A percentile compares a stretch with the other conserved stretches of the same genome.
Conservation (phyloP, 2,888 invertebrate genomes). For the Limnephilus lunatus region DNA sequence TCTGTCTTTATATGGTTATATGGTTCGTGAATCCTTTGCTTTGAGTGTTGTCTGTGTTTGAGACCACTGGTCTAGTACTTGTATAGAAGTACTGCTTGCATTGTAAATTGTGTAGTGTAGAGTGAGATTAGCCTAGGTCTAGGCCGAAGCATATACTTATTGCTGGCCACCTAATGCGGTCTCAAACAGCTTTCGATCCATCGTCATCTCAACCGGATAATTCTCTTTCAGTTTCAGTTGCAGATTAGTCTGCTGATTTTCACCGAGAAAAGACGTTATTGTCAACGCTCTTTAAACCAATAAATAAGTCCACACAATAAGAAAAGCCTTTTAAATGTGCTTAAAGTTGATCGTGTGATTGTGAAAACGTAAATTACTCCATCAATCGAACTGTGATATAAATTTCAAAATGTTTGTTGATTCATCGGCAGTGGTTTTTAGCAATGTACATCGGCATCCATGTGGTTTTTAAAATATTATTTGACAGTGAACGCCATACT, state of each 20-base stretch:
- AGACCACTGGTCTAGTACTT: neutral
- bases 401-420: neutral
- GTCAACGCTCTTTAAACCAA: neutral
- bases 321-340: neutral
- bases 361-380: neutral
- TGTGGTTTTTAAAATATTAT: neutral
- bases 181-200: slow-evolving; percentile 48
- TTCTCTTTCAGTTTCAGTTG: slow-evolving; percentile 41
- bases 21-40: neutral
- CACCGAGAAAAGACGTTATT: slow-evolving; percentile 27
- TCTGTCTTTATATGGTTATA: neutral
- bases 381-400: neutral
- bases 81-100: neutral
- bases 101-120: neutral
- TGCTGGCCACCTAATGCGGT: slow-evolving; percentile 7
- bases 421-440: neutral
- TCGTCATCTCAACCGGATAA: slow-evolving; percentile 24
- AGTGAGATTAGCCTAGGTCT: slow-evolving; percentile 12
- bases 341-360: neutral
- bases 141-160: neutral
- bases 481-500: neutral
- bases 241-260: slow-evolving; percentile 29
- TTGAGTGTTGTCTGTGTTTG: neutral
- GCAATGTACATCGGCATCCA: neutral
- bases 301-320: neutral